These are phyloP conservation scores for Drosophila anceps DNA, from an alignment of 2,888 invertebrate genomes.

Conservation along the genomic window DNA sequence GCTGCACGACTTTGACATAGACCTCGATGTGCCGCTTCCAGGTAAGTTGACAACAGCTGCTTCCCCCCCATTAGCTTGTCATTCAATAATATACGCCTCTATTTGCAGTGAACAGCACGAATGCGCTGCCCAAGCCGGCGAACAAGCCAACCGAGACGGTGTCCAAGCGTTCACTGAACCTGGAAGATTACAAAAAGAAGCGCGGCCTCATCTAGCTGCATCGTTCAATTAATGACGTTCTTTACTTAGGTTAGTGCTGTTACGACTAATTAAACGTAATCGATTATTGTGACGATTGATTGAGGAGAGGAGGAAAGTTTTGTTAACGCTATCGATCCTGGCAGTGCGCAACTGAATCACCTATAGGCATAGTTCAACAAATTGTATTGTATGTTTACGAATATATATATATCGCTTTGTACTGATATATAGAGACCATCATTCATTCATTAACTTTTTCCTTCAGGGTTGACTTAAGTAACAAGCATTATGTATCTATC, in stretches of 20 bases:
- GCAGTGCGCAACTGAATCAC: conserved; percentile 32
- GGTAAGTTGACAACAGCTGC: conserved; percentile 85
- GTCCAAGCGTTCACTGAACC: conserved; percentile 93
- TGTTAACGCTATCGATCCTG: conserved; percentile 28
- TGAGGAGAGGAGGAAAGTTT: conserved; percentile 15
- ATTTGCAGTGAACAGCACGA: conserved; percentile 88
- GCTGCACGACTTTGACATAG: conserved; percentile 97
- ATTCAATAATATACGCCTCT: not conserved
- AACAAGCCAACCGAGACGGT: conserved; percentile 91
- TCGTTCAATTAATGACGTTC: conserved; percentile 23
- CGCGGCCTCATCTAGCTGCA: conserved; percentile 91
- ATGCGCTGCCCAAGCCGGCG: conserved; percentile 91
- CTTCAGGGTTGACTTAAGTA: conserved; percentile 6
- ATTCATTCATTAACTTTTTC: conserved; percentile 3
- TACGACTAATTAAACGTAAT: conserved; percentile 47
- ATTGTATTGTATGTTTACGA: conserved; percentile 47
- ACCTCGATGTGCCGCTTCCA: conserved; percentile 93
- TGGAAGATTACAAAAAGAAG: conserved; percentile 97
- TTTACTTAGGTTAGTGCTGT: conserved; percentile 38
- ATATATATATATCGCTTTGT: conserved; percentile 48
- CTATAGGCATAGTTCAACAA: conserved; percentile 45
- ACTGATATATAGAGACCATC: conserved; percentile 29
- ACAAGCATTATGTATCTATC: too few species aligned
- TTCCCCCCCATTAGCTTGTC: too few species aligned
- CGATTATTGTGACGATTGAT: conserved; percentile 28